phyloP scores from a whole-genome alignment of 2,888 invertebrate genomes.

The Alentia gelatinosa region DNA sequence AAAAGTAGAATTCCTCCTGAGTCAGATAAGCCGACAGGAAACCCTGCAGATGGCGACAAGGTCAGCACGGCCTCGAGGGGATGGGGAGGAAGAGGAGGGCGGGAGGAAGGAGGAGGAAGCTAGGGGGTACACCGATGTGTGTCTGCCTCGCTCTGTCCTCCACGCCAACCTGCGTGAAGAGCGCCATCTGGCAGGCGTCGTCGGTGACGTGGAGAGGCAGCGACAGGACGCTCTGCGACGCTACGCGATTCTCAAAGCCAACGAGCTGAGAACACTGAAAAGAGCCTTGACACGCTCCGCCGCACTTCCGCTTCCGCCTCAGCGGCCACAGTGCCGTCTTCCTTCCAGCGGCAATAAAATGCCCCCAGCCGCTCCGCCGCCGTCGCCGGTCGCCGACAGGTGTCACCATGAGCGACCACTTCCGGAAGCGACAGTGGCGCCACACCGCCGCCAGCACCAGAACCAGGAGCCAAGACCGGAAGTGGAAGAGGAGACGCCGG shows the following conservation, averaged over 20 bases:
- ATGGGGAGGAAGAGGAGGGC: not conserved
- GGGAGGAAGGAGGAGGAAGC: not conserved
- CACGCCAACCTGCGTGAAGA: not conserved
- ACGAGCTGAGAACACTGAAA: not conserved
- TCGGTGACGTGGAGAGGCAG: not conserved
- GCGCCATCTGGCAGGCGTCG: not conserved
- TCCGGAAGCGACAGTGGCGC: not conserved
- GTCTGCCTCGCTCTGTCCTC: not conserved
- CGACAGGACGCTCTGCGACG: not conserved
- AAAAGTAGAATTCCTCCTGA: not conserved
- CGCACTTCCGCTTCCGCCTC: not conserved
- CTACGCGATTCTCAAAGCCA: not conserved
- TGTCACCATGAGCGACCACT: not conserved
- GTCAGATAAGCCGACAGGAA: not conserved
- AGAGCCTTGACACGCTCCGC: not conserved
- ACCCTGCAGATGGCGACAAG: not conserved
- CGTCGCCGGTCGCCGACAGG: not conserved
- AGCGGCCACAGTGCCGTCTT: not conserved
- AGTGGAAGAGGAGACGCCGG: slow-evolving; percentile 4
- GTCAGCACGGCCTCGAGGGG: not conserved
- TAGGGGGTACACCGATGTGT: not conserved
- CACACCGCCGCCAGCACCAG: not conserved
- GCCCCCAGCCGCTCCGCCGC: not conserved
- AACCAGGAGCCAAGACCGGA: not conserved
- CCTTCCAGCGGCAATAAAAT: not conserved